Percentiles rank a stretch among this genome's conserved stretches.
These are phyloP conservation scores for Norana najaformis DNA, from an alignment of 2,888 invertebrate genomes.

Conservation along the genomic window DNA sequence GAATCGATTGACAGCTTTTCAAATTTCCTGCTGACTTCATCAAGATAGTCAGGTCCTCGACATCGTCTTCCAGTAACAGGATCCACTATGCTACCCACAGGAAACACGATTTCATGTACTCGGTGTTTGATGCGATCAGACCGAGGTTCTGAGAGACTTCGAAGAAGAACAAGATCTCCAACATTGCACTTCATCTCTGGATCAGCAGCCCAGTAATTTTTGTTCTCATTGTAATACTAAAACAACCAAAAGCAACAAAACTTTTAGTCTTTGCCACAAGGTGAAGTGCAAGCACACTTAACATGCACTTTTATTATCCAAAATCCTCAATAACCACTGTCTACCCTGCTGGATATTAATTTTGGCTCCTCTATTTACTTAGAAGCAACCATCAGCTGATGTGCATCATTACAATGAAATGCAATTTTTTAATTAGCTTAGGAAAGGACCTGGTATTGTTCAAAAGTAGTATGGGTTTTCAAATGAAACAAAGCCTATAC, in stretches of 20 bases:
- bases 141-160: background rate
- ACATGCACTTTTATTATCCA: background rate
- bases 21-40: conserved; percentile 33
- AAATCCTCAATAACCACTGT: background rate
- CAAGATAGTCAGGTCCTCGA: conserved; percentile 32
- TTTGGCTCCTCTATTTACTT: background rate
- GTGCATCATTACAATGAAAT: background rate
- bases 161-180: conserved; percentile 25
- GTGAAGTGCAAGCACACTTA: background rate
- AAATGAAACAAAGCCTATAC: too few relatives aligned
- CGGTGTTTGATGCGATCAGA: background rate
- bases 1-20: background rate
- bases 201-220: background rate
- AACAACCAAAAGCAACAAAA: background rate
- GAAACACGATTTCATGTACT: conserved; percentile 32
- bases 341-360: background rate
- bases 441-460: too few relatives aligned
- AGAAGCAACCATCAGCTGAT: background rate
- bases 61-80: conserved; percentile 36
- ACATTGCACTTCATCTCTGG: conserved; percentile 15
- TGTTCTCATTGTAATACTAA: conserved; percentile 3
- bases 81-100: conserved; percentile 34
- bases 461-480: too few relatives aligned
- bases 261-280: background rate
- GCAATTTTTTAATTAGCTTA: background rate